Conservation (phyloP, 2,797 vertebrate species). For the Pseudomugil gertrudae region DNA sequence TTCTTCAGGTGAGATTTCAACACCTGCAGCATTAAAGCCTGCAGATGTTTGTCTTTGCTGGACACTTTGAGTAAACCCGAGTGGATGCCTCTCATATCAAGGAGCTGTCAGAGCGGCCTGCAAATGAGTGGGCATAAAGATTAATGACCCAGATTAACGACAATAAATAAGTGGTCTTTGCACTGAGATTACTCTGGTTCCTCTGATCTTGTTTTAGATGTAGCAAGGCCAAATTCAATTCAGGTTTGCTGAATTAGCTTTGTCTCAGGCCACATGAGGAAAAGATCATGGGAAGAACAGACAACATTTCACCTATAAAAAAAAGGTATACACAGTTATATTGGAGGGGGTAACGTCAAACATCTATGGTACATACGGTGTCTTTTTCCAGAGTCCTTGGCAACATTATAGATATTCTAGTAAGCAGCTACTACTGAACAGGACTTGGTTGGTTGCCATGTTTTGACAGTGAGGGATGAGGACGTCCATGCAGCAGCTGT, state of each 20-base stretch:
- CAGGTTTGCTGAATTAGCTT: background rate
- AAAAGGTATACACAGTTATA: slow-evolving; percentile 17
- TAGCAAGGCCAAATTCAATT: slow-evolving; percentile 19
- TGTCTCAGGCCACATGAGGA: background rate
- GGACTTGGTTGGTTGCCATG: slow-evolving; percentile 60
- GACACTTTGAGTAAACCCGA: slow-evolving; percentile 39
- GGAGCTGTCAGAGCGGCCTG: slow-evolving; percentile 44
- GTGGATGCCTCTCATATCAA: slow-evolving; percentile 46
- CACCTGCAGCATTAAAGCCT: slow-evolving; percentile 46
- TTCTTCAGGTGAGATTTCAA: slow-evolving; percentile 44
- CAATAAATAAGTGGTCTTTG: slow-evolving; percentile 68
- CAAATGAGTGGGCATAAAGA: slow-evolving; percentile 49
- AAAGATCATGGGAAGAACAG: slow-evolving; percentile 5
- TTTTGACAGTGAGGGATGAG: slow-evolving; percentile 73
- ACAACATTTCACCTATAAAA: slow-evolving; percentile 7
- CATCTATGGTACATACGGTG: slow-evolving; percentile 58
- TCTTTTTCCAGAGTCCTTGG: slow-evolving; percentile 60
- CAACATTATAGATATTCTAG: slow-evolving; percentile 50
- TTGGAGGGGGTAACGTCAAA: slow-evolving; percentile 54
- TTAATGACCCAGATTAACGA: slow-evolving; percentile 58
- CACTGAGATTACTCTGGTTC: slow-evolving; percentile 45
- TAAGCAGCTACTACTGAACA: slow-evolving; percentile 60
- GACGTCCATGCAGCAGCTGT: slow-evolving; percentile 75
- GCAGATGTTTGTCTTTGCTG: slow-evolving; percentile 15
- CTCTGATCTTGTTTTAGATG: slow-evolving; percentile 24